phyloP scores from a whole-genome alignment of 2,113 vertebrate genomes.

The Cygnus atratus region DNA sequence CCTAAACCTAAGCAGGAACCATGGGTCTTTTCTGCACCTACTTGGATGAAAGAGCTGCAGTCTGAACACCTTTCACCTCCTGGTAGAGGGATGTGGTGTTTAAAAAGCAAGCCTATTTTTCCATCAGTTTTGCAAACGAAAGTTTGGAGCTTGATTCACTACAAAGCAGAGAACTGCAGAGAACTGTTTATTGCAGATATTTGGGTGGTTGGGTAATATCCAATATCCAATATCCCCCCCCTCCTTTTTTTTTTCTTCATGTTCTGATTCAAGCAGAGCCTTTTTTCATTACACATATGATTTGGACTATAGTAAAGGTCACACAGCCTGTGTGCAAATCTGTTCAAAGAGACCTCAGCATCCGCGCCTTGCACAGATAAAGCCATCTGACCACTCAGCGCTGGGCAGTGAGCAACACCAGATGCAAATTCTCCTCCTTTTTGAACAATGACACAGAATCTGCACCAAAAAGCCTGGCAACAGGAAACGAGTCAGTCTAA shows the following conservation, averaged over 20 bases:
- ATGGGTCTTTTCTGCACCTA: not conserved
- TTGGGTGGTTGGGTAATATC: not conserved
- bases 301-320: not conserved
- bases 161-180: not conserved
- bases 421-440: not conserved
- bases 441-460: not conserved
- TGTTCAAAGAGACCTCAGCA: not conserved
- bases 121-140: not conserved
- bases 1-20: not conserved
- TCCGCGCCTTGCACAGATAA: not conserved
- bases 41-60: not conserved
- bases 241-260: not conserved
- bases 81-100: not conserved
- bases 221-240: not conserved
- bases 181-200: not conserved
- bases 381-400: rapidly evolving
- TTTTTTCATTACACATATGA: not conserved
- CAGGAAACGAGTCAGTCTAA: not conserved
- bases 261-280: not conserved
- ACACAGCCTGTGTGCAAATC: not conserved
- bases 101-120: not conserved
- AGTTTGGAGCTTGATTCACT: not conserved
- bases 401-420: not conserved
- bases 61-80: not conserved
- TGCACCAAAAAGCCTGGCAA: not conserved